phyloP scores from a whole-genome alignment of 2,888 invertebrate genomes.

The Epinotia demarniana region DNA sequence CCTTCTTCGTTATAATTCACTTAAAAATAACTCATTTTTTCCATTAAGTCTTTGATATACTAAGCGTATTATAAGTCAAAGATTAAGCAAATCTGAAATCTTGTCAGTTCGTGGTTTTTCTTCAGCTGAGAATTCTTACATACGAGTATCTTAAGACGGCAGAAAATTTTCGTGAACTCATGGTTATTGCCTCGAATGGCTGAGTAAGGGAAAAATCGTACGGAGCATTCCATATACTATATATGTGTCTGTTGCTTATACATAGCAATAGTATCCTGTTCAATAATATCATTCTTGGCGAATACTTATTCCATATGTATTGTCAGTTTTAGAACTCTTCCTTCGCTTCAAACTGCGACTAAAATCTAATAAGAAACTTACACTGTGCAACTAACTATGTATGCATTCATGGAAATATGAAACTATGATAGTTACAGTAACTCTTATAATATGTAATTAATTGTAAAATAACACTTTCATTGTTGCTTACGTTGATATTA shows the following conservation, averaged over 20 bases:
- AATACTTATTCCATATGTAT: slow-evolving; percentile 16
- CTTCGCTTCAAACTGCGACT: not conserved
- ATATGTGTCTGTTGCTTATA: not conserved
- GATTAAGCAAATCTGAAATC: slow-evolving; percentile 42
- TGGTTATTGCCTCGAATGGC: slow-evolving; percentile 30
- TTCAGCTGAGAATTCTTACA: slow-evolving; percentile 34
- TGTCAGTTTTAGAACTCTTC: slow-evolving; percentile 1
- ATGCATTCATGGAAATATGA: not conserved
- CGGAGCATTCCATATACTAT: not conserved
- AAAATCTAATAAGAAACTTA: not conserved
- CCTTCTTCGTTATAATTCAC: slow-evolving; percentile 5
- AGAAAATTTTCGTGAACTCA: slow-evolving; percentile 34
- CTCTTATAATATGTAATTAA: not conserved
- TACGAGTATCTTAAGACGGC: slow-evolving; percentile 33
- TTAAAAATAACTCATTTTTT: slow-evolving; percentile 8
- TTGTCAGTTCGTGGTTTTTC: slow-evolving; percentile 28
- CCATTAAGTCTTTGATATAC: slow-evolving; percentile 14
- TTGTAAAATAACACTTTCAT: not conserved
- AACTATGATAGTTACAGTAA: too few relatives aligned
- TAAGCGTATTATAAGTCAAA: slow-evolving; percentile 39
- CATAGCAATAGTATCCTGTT: not conserved
- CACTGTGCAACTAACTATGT: not conserved
- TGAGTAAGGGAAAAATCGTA: slow-evolving; percentile 27
- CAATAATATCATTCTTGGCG: slow-evolving; percentile 19
- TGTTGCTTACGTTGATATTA: too few relatives aligned